A percentile compares a stretch with the other conserved stretches of the same genome.
phyloP scores from a whole-genome alignment of 2,797 vertebrate genomes.

The Typhlichthys subterraneus region DNA sequence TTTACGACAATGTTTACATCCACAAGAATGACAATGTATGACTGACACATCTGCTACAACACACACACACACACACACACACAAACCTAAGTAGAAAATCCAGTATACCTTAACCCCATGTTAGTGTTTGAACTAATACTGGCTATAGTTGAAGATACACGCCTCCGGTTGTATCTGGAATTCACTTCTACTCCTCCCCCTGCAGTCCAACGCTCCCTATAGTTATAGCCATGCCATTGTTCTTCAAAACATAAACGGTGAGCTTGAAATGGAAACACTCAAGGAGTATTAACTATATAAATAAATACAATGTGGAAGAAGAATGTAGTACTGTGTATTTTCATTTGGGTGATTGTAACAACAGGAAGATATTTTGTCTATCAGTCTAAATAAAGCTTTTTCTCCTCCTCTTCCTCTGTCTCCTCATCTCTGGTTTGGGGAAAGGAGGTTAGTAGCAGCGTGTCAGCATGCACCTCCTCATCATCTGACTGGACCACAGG shows the following conservation, averaged over 20 bases:
- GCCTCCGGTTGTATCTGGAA: too few species aligned
- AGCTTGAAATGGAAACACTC: background rate
- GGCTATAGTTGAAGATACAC: too few species aligned
- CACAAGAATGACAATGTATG: background rate
- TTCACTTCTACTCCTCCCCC: too few species aligned
- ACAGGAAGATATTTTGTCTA: background rate
- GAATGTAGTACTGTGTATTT: slow-evolving; percentile 6
- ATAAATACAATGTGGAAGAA: background rate
- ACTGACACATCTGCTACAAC: background rate
- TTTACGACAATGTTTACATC: too few species aligned
- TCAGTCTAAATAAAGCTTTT: slow-evolving; percentile 21
- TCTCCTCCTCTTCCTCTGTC: slow-evolving; percentile 69
- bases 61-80: background rate
- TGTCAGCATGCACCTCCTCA: slow-evolving; percentile 84
- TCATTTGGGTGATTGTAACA: background rate
- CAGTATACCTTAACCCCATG: background rate
- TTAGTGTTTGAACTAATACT: background rate
- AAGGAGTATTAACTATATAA: background rate
- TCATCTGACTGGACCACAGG: slow-evolving; percentile 89
- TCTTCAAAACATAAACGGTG: too few species aligned
- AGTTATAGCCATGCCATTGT: too few species aligned
- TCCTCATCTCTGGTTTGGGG: slow-evolving; percentile 66
- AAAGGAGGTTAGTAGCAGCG: slow-evolving; percentile 65
- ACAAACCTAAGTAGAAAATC: background rate
- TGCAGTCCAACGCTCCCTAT: too few species aligned